Conservation (phyloP, 2,113 vertebrate genomes). For the Poicephalus meyeri region DNA sequence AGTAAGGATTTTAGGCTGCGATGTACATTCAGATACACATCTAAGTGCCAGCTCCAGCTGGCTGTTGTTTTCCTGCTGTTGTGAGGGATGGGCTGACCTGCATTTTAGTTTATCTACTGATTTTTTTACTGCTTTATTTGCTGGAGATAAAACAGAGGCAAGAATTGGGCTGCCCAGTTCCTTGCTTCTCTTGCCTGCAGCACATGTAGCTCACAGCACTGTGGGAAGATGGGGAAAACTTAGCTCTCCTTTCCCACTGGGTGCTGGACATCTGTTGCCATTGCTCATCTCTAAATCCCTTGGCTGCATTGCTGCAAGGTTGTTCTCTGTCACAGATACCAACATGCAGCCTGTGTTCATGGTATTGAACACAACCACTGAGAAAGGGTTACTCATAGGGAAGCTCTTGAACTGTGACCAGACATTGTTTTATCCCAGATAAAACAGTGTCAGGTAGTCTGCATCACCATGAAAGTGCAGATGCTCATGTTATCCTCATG, state of each 20-base stretch:
- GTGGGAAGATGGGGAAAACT: background rate
- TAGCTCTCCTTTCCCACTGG: background rate
- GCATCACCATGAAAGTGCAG: background rate
- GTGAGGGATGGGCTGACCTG: background rate
- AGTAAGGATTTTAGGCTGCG: background rate
- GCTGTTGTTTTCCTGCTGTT: background rate
- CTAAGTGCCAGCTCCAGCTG: background rate
- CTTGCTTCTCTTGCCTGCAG: background rate
- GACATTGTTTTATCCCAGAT: background rate
- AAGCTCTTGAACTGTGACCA: background rate
- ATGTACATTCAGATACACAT: background rate
- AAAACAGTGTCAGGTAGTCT: background rate
- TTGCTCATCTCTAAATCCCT: background rate
- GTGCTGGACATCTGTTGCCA: background rate
- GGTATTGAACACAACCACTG: background rate
- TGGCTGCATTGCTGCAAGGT: background rate
- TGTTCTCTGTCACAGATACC: background rate
- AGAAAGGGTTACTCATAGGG: background rate
- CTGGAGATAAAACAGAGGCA: background rate
- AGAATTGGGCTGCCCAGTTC: background rate
- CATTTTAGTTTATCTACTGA: background rate
- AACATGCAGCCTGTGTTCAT: background rate
- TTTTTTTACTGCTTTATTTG: background rate
- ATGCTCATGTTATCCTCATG: background rate
- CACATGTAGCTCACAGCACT: background rate